phyloP scores from a whole-genome alignment of 2,797 vertebrate species.

The Hylomyscus alleni region DNA sequence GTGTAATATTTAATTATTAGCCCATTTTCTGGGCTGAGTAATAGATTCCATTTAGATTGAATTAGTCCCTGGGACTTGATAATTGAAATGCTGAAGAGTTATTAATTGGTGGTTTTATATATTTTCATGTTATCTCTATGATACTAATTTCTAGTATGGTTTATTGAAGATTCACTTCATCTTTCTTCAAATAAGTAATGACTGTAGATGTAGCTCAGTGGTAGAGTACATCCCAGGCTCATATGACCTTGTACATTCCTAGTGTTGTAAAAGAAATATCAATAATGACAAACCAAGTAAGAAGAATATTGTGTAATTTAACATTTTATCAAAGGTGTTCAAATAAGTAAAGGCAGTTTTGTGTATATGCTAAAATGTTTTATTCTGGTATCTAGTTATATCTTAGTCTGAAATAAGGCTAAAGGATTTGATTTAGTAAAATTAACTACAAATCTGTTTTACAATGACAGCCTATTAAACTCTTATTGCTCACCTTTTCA shows the following conservation, averaged over 20 bases:
- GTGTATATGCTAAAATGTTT: conserved; percentile 40
- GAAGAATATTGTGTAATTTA: conserved; percentile 34
- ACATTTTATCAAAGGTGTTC: conserved; percentile 8
- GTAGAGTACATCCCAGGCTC: background rate
- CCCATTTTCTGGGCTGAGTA: conserved; percentile 21
- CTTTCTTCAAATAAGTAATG: conserved; percentile 30
- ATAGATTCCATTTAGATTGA: conserved; percentile 50
- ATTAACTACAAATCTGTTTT: conserved; percentile 51
- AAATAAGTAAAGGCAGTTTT: conserved; percentile 42
- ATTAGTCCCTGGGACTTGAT: conserved; percentile 48
- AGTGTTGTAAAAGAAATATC: background rate
- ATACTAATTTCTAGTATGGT: conserved; percentile 47
- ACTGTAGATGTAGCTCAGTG: background rate
- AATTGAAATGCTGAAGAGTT: conserved; percentile 49
- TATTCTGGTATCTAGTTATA: background rate
- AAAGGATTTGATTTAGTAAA: conserved; percentile 46
- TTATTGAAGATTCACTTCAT: conserved; percentile 57
- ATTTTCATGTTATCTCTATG: conserved; percentile 26
- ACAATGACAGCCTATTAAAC: conserved; percentile 35
- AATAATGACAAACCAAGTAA: background rate
- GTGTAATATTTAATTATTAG: conserved; percentile 56
- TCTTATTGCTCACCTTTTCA: background rate
- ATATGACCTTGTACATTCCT: background rate
- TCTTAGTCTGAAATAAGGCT: conserved; percentile 59
- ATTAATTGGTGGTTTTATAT: conserved; percentile 37